Percentiles rank a stretch among this genome's conserved stretches.
Conservation (phyloP, 1,140 invertebrate species). For the Apis florea region DNA sequence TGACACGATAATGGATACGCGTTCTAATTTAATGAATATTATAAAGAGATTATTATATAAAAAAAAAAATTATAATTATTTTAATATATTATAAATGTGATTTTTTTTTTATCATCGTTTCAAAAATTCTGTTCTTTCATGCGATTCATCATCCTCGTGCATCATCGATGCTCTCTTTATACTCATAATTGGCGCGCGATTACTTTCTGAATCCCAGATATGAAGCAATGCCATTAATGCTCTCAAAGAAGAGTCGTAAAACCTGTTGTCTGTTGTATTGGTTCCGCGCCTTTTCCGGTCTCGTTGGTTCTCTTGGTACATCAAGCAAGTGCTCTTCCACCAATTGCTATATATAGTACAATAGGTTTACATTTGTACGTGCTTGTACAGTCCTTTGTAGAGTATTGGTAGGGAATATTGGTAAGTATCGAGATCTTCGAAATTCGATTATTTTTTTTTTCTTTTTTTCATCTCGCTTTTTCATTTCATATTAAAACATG, state of each 20-base stretch:
- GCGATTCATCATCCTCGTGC: slow-evolving; percentile 12
- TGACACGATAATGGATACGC: neutral
- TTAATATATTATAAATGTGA: too few species aligned
- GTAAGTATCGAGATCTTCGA: neutral
- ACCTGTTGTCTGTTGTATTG: slow-evolving; percentile 52
- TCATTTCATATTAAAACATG: neutral
- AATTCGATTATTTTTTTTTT: neutral
- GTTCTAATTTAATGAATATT: neutral
- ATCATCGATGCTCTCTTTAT: slow-evolving; percentile 17
- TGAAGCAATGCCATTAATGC: slow-evolving; percentile 63
- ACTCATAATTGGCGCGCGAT: slow-evolving; percentile 21
- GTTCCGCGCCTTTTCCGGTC: slow-evolving; percentile 43
- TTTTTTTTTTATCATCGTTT: too few species aligned
- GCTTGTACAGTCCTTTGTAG: slow-evolving; percentile 25
- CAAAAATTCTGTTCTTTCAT: neutral
- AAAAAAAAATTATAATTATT: too few species aligned
- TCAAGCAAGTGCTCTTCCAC: slow-evolving; percentile 61
- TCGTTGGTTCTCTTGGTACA: slow-evolving; percentile 33
- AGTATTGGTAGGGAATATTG: neutral
- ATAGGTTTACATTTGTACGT: slow-evolving; percentile 58
- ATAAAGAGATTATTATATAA: neutral
- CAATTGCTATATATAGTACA: slow-evolving; percentile 67
- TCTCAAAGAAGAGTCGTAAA: slow-evolving; percentile 65
- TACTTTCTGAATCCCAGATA: slow-evolving; percentile 66
- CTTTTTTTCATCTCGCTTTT: neutral